A percentile compares a stretch with the other conserved stretches of the same genome.
These are phyloP conservation scores for Thereva unica DNA, from an alignment of 2,888 invertebrate genomes.

Conservation along the genomic window DNA sequence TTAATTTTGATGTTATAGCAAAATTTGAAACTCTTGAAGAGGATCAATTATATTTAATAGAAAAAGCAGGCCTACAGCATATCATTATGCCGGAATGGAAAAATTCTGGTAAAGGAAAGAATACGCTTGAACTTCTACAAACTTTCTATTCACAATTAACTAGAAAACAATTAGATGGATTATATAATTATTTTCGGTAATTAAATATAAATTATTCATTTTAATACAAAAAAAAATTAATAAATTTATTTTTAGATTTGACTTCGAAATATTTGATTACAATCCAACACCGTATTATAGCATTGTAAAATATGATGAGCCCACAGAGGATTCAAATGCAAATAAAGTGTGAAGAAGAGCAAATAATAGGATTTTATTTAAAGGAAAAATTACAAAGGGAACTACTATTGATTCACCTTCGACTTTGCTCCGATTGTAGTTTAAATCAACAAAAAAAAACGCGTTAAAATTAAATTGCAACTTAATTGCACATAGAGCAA, in stretches of 20 bases:
- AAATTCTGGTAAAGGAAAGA: slow-evolving; percentile 76
- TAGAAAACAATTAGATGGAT: slow-evolving; percentile 72
- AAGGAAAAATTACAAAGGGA: too few species aligned
- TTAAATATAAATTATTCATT: background rate
- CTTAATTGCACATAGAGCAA: too few species aligned
- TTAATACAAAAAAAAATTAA: slow-evolving; percentile 7
- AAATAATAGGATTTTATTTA: too few species aligned
- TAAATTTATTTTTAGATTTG: slow-evolving; percentile 66
- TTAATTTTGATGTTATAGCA: slow-evolving; percentile 77
- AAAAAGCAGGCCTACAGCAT: slow-evolving; percentile 73
- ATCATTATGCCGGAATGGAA: slow-evolving; percentile 82
- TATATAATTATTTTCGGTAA: slow-evolving; percentile 80
- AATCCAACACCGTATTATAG: slow-evolving; percentile 72
- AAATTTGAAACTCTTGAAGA: slow-evolving; percentile 83
- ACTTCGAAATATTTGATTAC: slow-evolving; percentile 87
- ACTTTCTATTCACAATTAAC: slow-evolving; percentile 78
- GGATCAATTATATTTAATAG: slow-evolving; percentile 81
- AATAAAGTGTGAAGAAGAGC: background rate
- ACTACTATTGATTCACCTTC: too few species aligned
- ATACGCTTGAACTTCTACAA: slow-evolving; percentile 72
- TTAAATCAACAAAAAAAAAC: too few species aligned
- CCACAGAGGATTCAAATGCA: slow-evolving; percentile 13
- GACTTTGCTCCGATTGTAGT: too few species aligned
- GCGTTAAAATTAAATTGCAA: too few species aligned
- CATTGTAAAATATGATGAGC: slow-evolving; percentile 58